These are phyloP conservation scores for Heloderma charlesbogerti DNA, from an alignment of 2,113 vertebrate genomes.

Conservation along the genomic window DNA sequence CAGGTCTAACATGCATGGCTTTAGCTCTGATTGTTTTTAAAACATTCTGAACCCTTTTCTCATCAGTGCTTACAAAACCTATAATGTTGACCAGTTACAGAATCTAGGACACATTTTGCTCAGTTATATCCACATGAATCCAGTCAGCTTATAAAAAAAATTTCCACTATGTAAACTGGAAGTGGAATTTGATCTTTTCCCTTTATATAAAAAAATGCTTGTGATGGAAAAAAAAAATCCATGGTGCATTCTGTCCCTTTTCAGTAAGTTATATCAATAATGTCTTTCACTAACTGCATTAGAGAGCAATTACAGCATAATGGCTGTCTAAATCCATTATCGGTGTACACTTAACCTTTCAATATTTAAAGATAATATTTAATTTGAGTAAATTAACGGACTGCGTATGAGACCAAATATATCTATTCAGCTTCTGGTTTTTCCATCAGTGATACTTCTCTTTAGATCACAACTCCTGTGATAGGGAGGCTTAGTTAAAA, in stretches of 20 bases:
- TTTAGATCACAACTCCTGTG: constrained; percentile 59
- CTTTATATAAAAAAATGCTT: constrained; percentile 22
- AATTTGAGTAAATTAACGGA: constrained; percentile 91
- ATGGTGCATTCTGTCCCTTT: constrained; percentile 77
- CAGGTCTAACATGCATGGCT: not conserved
- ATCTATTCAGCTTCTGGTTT: constrained; percentile 79
- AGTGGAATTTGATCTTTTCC: constrained; percentile 48
- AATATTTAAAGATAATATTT: constrained; percentile 98
- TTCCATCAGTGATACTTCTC: constrained; percentile 72
- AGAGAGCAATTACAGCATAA: constrained; percentile 94
- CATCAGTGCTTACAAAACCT: rapidly evolving
- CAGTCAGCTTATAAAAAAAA: not conserved
- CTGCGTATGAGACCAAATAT: constrained; percentile 83
- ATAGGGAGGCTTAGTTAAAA: constrained; percentile 61
- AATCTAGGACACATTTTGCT: not conserved
- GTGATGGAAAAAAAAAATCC: constrained; percentile 54
- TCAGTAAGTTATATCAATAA: constrained; percentile 86
- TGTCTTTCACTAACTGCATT: constrained; percentile 90
- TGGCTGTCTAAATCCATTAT: constrained; percentile 94
- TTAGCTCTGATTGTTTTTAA: not conserved
- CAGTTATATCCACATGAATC: rapidly evolving
- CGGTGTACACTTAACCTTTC: constrained; percentile 93
- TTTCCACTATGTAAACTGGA: constrained; percentile 29
- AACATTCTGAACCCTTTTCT: not conserved
- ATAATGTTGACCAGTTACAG: not conserved